These are phyloP conservation scores for Emmelina monodactyla DNA, from an alignment of 2,888 invertebrate species.

Conservation along the genomic window DNA sequence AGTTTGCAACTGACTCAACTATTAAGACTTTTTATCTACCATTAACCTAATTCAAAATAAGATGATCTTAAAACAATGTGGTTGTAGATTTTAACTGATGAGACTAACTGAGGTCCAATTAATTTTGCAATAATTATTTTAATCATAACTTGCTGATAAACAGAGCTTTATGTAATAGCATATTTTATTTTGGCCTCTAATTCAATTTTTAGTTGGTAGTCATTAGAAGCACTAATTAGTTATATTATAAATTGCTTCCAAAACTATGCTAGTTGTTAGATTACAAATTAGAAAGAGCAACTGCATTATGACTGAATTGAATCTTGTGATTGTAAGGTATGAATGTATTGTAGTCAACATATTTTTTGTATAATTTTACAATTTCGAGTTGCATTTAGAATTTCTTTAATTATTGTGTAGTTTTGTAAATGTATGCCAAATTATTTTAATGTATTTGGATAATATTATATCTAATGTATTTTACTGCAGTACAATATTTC, in stretches of 20 bases:
- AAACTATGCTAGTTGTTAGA: constrained; percentile 40
- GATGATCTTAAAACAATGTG: too few species aligned
- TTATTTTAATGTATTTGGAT: constrained; percentile 41
- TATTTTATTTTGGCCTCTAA: constrained; percentile 33
- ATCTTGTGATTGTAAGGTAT: constrained; percentile 53
- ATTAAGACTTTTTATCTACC: too few species aligned
- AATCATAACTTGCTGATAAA: too few species aligned
- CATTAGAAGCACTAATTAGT: constrained; percentile 40
- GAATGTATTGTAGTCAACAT: constrained; percentile 45
- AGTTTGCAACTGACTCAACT: too few species aligned
- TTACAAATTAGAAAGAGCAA: constrained; percentile 35
- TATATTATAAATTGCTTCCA: constrained; percentile 53
- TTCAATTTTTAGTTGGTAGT: constrained; percentile 30
- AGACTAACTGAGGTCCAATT: too few species aligned
- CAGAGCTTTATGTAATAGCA: constrained; percentile 21
- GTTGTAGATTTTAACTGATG: too few species aligned
- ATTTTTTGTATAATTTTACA: constrained; percentile 44
- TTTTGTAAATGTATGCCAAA: constrained; percentile 54
- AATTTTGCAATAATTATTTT: not conserved
- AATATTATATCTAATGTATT: constrained; percentile 1
- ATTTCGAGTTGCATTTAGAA: constrained; percentile 54
- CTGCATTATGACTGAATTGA: constrained; percentile 53
- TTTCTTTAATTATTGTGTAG: constrained; percentile 39
- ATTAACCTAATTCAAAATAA: too few species aligned
- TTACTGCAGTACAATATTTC: too few species aligned